Evolutionary conservation across 1,140 invertebrate genomes (phyloP).

Genomic region (Lanistes nyassanus): DNA sequence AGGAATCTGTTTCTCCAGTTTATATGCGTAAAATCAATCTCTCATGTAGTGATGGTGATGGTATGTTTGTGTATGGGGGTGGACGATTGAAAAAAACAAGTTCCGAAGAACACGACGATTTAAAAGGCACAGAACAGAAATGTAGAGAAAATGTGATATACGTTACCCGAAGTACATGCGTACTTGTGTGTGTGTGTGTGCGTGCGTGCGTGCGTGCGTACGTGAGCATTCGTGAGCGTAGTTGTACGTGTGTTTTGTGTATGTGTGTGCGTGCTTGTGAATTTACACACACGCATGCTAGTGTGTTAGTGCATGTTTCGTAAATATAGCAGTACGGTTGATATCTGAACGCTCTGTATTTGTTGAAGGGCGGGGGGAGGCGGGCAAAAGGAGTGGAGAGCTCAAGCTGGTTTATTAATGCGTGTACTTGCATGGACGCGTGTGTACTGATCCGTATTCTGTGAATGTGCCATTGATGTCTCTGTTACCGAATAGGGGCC

Average conservation of each 20-base stretch:
- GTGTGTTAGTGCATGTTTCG: no score
- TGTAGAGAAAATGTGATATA: background rate
- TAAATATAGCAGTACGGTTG: background rate
- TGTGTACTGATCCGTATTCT: background rate
- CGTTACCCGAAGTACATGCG: background rate
- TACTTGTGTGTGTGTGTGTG: constrained; percentile 4
- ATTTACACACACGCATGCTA: background rate
- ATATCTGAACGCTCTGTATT: background rate
- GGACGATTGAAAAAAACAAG: no score
- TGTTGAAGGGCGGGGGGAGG: background rate
- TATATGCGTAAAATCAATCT: no score
- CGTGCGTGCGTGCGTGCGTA: background rate
- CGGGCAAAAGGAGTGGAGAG: background rate
- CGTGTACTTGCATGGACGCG: background rate
- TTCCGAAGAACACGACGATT: no score
- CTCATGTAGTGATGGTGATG: no score
- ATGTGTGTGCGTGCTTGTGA: constrained; percentile 6
- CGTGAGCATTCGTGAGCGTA: background rate
- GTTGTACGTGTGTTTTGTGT: constrained; percentile 2
- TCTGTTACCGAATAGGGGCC: no score
- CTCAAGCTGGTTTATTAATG: background rate
- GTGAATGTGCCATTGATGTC: no score
- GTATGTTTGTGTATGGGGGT: no score
- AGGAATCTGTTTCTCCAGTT: no score
- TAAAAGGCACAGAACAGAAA: no score